phyloP scores from a whole-genome alignment of 2,797 vertebrate genomes.

The Acrocephalus scirpaceus region DNA sequence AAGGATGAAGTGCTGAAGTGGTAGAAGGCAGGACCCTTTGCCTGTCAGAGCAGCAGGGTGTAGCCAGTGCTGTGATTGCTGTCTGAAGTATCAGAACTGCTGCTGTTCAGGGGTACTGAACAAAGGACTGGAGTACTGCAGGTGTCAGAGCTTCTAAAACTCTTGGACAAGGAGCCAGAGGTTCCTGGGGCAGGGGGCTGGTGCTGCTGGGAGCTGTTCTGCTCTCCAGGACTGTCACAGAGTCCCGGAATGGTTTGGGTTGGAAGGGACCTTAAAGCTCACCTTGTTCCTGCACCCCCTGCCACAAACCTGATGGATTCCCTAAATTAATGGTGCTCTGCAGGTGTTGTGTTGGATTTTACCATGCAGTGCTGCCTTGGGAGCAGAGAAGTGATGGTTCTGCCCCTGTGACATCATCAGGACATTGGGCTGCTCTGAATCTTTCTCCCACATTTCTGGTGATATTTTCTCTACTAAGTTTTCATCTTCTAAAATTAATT shows the following conservation, averaged over 20 bases:
- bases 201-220: not conserved
- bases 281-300: not conserved
- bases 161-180: not conserved
- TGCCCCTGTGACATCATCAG: not conserved
- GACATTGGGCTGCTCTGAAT: not conserved
- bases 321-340: not conserved
- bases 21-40: not conserved
- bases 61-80: fast-evolving
- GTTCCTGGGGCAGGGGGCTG: not conserved
- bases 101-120: not conserved
- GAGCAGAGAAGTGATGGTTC: not conserved
- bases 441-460: not conserved
- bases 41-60: not conserved
- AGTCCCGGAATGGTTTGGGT: not conserved
- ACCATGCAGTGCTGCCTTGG: fast-evolving
- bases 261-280: not conserved
- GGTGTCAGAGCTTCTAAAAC: fast-evolving
- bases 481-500: not conserved
- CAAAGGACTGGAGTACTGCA: not conserved
- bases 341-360: not conserved
- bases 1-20: not conserved
- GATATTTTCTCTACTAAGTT: not conserved
- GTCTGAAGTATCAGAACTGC: not conserved
- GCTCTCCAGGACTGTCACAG: not conserved
- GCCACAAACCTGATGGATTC: not conserved